Conservation (phyloP, 2,888 invertebrate genomes). For the Macrostomum cliftonense region DNA sequence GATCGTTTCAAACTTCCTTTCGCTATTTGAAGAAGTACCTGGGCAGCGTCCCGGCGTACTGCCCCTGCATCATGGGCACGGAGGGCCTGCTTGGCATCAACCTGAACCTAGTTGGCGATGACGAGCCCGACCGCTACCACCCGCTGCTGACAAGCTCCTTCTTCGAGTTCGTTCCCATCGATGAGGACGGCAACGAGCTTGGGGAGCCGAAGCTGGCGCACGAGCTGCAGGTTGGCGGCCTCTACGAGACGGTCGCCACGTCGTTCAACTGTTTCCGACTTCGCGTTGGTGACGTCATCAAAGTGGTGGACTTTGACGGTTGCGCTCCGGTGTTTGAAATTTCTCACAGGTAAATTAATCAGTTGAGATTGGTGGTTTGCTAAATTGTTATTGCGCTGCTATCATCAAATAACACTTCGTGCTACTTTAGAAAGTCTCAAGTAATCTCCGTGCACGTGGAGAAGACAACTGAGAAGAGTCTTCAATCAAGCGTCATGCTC, state of each 20-base stretch:
- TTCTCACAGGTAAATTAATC: neutral
- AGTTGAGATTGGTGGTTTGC: too few relatives aligned
- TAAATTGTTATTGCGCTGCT: neutral
- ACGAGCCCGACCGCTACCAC: neutral
- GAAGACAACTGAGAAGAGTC: too few relatives aligned
- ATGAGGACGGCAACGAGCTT: too few relatives aligned
- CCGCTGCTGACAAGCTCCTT: conserved; percentile 7
- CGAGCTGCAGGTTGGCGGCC: conserved; percentile 13
- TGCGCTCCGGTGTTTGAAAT: neutral
- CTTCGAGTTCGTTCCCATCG: conserved; percentile 14
- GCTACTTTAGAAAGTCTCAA: too few relatives aligned
- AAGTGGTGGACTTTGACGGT: conserved; percentile 10
- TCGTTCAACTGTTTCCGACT: conserved; percentile 16
- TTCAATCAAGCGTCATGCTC: too few relatives aligned
- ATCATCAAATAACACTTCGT: too few relatives aligned
- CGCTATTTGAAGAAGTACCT: too few relatives aligned
- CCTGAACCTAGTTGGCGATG: neutral
- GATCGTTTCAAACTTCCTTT: conserved; percentile 12
- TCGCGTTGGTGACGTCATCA: conserved; percentile 16
- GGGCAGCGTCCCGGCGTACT: conserved; percentile 13
- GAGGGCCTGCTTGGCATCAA: neutral
- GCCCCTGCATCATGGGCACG: conserved; percentile 11
- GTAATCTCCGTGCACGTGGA: too few relatives aligned
- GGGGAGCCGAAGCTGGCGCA: too few relatives aligned
- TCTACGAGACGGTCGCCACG: conserved; percentile 18